Evolutionary conservation across 1,140 invertebrate species (phyloP), one percentile per base, ranked within the genome.

Genomic region (Caenorhabditis elegans): DNA sequence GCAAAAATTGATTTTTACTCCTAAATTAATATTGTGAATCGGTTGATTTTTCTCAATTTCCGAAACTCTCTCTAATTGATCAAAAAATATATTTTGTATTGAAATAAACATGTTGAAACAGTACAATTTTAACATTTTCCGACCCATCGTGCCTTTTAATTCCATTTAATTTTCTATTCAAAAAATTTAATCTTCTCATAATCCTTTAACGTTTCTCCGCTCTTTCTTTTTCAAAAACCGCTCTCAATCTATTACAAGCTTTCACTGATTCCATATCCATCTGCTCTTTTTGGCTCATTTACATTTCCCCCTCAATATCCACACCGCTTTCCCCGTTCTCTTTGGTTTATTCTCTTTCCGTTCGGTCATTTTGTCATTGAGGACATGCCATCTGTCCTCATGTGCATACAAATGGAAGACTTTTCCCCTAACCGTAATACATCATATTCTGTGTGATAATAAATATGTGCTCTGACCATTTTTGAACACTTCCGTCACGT

Each of bases 341-440:
- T 65, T 22, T 28, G 55, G n/a, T n/a, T n/a, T n/a, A n/a, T 65
- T 65, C 34, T 26, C 49, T 53, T 65, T 70, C 60, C 60, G 60
- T 70, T 70, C 60, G 60, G 60, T 39, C 60, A 70, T 70, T 70
- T 70, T 70, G 60, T 70, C 60, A 70, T 70, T 31, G 60, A 39
- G 22, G 28, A 43, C n/a, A 70, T n/a, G 60, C 60, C 60, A 70
- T 70, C 60, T 70, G 60, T 22, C 34, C 19, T 70, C 60, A 70
- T 70, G 60, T 70, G 60, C 60, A 70, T 70, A 70, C 60, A 70
- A 70, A 70, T 70, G 60, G 60, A 70, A 17, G 19, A 53, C n/a
- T 3, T 24, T 43, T 43, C 39, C 5, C 39, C n/a, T 60, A 34
- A 70, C 60, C 60, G 34, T 70, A 70, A 70, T 70, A 70, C 60